A percentile compares a stretch with the other conserved stretches of the same genome.
Conservation (phyloP, 1,140 invertebrate species). For the Mercenaria mercenaria region DNA sequence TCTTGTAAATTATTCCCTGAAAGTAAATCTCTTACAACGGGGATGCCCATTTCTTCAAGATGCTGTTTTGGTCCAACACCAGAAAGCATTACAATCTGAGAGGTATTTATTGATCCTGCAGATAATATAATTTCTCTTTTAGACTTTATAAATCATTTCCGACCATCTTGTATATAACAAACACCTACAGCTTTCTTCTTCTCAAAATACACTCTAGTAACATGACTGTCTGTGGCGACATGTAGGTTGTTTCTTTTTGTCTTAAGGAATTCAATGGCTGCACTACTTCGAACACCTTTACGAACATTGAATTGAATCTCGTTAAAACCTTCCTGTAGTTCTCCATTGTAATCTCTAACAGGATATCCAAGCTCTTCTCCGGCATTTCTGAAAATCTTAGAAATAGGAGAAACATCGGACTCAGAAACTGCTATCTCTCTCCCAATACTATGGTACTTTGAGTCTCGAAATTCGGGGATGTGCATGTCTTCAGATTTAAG, state of each 20-base stretch:
- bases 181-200: conserved; percentile 44
- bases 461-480: conserved; percentile 23
- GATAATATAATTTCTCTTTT: conserved; percentile 83
- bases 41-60: conserved; percentile 32
- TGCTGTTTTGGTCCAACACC: conserved; percentile 91
- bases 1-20: conserved; percentile 36
- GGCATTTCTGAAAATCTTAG: background rate
- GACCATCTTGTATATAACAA: background rate
- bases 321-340: conserved; percentile 15
- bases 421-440: conserved; percentile 7
- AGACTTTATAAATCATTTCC: conserved; percentile 26
- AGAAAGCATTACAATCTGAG: conserved; percentile 95
- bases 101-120: conserved; percentile 93
- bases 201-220: background rate
- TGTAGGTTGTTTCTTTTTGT: conserved; percentile 9
- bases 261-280: background rate
- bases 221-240: background rate
- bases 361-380: conserved; percentile 76
- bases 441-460: conserved; percentile 42
- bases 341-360: conserved; percentile 80
- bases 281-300: conserved; percentile 12
- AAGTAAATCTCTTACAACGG: conserved; percentile 24
- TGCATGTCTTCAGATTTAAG: conserved; percentile 54
- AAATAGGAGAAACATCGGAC: background rate
- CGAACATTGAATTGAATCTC: conserved; percentile 6